Conservation (phyloP, 2,888 invertebrate species). For the Drosophila neonasuta region DNA sequence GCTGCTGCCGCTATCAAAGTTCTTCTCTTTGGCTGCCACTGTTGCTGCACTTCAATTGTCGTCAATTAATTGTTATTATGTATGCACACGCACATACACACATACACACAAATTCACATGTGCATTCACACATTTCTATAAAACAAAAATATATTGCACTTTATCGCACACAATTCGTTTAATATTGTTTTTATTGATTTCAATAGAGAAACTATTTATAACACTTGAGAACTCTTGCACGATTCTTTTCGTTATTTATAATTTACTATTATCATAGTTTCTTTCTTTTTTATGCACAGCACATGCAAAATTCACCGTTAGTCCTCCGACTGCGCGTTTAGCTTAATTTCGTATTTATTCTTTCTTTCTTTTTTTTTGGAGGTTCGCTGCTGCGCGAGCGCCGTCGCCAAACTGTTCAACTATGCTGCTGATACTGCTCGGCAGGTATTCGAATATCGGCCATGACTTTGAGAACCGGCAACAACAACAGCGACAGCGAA, state of each 20-base stretch:
- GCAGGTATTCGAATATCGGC: conserved; percentile 67
- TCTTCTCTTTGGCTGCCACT: background rate
- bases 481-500: conserved; percentile 24
- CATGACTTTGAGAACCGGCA: conserved; percentile 65
- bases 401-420: conserved; percentile 56
- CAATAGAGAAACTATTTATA: conserved; percentile 48
- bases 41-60: conserved; percentile 66
- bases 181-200: conserved; percentile 42
- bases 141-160: conserved; percentile 28
- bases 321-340: conserved; percentile 27
- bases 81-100: conserved; percentile 24
- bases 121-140: conserved; percentile 12
- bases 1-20: background rate
- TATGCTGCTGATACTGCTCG: conserved; percentile 41
- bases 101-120: conserved; percentile 6
- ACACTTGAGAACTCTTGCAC: conserved; percentile 22
- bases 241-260: conserved; percentile 3
- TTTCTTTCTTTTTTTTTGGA: conserved; percentile 1
- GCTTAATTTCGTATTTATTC: conserved; percentile 17
- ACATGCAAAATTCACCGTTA: conserved; percentile 44
- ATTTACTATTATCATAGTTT: conserved; percentile 4
- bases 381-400: conserved; percentile 58
- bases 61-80: conserved; percentile 64
- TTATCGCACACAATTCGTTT: conserved; percentile 42
- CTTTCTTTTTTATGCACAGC: conserved; percentile 16